Conservation (phyloP, 53 echinoderm and acorn worm species). For the Apostichopus leukothele region DNA sequence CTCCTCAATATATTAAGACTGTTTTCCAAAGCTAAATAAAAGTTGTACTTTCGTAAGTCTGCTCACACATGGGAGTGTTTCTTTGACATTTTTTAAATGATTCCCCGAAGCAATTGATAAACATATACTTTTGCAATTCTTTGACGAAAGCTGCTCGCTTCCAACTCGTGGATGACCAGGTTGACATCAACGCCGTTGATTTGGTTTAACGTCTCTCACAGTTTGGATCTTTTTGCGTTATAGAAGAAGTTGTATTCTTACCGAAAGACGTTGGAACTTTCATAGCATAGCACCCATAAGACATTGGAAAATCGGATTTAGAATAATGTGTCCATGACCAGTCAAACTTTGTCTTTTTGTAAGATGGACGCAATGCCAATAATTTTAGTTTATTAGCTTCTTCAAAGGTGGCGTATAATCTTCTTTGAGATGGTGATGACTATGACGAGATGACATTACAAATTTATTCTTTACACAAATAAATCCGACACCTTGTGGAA, state of each 20-base stretch:
- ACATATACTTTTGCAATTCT: background rate
- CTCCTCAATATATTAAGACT: slow-evolving; percentile 29
- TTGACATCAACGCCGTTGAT: slow-evolving; percentile 20
- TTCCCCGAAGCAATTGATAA: background rate
- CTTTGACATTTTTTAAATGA: background rate
- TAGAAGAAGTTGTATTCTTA: too few relatives aligned
- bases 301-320: background rate
- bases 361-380: background rate
- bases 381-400: background rate
- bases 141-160: background rate
- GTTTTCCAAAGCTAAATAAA: slow-evolving; percentile 34
- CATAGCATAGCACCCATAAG: slow-evolving; percentile 7
- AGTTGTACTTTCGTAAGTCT: slow-evolving; percentile 9
- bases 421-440: background rate
- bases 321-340: slow-evolving; percentile 19
- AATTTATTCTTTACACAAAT: background rate
- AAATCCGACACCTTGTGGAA: slow-evolving; percentile 18
- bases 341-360: background rate
- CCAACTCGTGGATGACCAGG: slow-evolving; percentile 21
- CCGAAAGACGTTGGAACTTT: too few relatives aligned
- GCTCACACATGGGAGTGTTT: background rate
- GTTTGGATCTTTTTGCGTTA: too few relatives aligned
- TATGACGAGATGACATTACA: background rate
- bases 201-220: background rate
- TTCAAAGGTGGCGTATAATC: slow-evolving; percentile 18